Evolutionary conservation across 2,113 vertebrate genomes (phyloP), one percentile per base, ranked within the genome.

Genomic region (Semicossyphus pulcher): DNA sequence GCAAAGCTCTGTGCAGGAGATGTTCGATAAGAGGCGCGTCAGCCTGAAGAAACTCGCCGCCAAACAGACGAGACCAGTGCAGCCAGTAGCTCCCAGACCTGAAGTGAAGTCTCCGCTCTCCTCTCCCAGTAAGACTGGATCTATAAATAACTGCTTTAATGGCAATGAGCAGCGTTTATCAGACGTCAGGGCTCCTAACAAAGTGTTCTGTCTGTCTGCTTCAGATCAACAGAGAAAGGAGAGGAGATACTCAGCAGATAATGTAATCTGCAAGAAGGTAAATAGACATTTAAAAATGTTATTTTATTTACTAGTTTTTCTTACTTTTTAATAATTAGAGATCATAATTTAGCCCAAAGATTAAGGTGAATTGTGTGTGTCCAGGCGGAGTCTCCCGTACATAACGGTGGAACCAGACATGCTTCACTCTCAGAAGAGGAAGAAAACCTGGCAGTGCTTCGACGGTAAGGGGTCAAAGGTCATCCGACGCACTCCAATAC

Each of bases 31-130:
- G 86, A 91, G 98, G 23, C 94, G 95, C 79, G 75, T 96, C 52
- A 98, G 97, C 85, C 94, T 99, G 76, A 97, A 96, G 92, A 99
- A 99, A 86, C 93, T 99, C 48, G 97, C 98, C 0, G 97, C 97
- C 81, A 99, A 97, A 84, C 98, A 99, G 90, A 97, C 93, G 0
- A 93, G 98, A 72, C 98, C 98, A 0, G 96, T 99, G 20, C 98
- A 99, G 78, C 97, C 97, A 0, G 98, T 99, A 26, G 98, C 98
- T 10, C 98, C 98, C 0, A 93, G 98, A 57, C 98, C 98, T 0
- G 98, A 99, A 87, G 95, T 95, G 37, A 98, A 98, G 84, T 96
- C 96, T 0, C 94, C 97, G 2, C 92, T 93, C 47, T 87, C 93
- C 3, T 96, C 95, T 42, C 95, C 96, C 73, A 92, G 97, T 97